These are phyloP conservation scores for Lutjanus argentimaculatus DNA, from an alignment of 2,797 vertebrate genomes.

Conservation along the genomic window DNA sequence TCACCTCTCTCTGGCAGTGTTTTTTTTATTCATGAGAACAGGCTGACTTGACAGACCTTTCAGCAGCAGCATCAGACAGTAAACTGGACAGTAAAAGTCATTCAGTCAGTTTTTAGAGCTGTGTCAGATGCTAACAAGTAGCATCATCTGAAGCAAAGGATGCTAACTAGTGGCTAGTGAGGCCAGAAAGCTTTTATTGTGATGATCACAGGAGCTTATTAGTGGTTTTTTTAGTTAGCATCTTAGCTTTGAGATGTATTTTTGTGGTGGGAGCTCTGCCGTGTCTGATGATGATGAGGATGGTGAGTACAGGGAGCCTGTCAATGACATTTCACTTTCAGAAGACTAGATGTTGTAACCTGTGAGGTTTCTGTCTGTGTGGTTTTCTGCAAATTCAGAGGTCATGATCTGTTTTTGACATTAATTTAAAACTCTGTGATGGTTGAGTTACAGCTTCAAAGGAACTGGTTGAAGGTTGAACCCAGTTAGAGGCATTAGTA, in stretches of 20 bases:
- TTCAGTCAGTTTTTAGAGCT: not conserved
- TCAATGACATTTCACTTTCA: not conserved
- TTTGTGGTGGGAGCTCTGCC: conserved; percentile 43
- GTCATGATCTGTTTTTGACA: not conserved
- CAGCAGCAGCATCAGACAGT: conserved; percentile 27
- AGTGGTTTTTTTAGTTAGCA: not conserved
- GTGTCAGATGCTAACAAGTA: not conserved
- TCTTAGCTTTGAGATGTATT: conserved; percentile 37
- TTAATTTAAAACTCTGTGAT: too few relatives aligned
- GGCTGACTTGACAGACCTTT: conserved; percentile 20
- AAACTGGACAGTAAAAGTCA: not conserved
- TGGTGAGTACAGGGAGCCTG: conserved; percentile 45
- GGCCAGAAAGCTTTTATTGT: not conserved
- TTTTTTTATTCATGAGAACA: conserved; percentile 54
- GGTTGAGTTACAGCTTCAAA: not conserved
- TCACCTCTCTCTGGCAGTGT: conserved; percentile 30
- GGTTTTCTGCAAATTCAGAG: not conserved
- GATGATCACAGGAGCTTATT: not conserved
- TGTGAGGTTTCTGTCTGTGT: not conserved
- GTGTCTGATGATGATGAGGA: conserved; percentile 34
- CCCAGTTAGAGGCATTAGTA: not conserved
- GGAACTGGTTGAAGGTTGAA: not conserved
- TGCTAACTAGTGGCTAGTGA: not conserved
- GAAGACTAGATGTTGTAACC: not conserved
- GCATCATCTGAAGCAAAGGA: not conserved